phyloP scores from a whole-genome alignment of 2,888 invertebrate genomes.

The Blera fallax region DNA sequence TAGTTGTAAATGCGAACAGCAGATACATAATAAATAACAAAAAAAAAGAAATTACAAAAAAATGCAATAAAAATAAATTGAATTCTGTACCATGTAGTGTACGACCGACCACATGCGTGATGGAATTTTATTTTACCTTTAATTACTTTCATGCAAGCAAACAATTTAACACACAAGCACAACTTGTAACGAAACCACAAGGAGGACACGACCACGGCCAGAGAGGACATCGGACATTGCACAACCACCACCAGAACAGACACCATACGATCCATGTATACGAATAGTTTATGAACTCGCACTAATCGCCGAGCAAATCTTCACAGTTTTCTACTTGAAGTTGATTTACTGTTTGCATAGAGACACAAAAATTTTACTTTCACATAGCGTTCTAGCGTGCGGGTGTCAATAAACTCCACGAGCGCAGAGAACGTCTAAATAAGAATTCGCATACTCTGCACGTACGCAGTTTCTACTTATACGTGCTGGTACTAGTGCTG shows the following conservation, averaged over 20 bases:
- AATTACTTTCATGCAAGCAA: constrained; percentile 36
- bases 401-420: constrained; percentile 63
- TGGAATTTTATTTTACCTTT: constrained; percentile 63
- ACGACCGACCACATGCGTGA: constrained; percentile 51
- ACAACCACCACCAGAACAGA: not conserved
- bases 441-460: constrained; percentile 36
- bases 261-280: not conserved
- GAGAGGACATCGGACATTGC: constrained; percentile 37
- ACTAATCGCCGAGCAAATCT: constrained; percentile 35
- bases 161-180: not conserved
- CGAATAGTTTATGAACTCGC: constrained; percentile 28
- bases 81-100: constrained; percentile 39
- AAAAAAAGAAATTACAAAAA: not conserved
- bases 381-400: constrained; percentile 37
- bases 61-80: constrained; percentile 52
- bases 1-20: not conserved
- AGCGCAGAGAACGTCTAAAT: constrained; percentile 40
- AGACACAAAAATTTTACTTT: constrained; percentile 46
- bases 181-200: constrained; percentile 15
- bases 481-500: not conserved
- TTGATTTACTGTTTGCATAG: constrained; percentile 51
- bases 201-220: constrained; percentile 4
- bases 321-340: constrained; percentile 23
- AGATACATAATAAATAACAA: constrained; percentile 2
- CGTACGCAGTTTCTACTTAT: constrained; percentile 25